Percentiles rank a stretch among this genome's conserved stretches.
Evolutionary conservation across 2,113 vertebrate genomes (phyloP).

Genomic region (Oreochromis spilurus): DNA sequence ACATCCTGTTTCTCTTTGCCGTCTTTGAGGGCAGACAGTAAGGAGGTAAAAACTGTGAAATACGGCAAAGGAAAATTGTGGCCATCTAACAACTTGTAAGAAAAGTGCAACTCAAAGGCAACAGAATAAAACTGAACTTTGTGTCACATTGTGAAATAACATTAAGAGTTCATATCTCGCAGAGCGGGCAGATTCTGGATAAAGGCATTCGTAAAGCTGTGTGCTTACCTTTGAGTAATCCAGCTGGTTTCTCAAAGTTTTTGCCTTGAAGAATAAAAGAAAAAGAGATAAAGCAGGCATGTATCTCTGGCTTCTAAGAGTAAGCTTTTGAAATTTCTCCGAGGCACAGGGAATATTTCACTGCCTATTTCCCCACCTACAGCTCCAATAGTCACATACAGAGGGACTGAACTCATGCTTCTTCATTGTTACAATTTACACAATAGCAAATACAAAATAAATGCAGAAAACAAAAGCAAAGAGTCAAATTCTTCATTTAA

Average conservation of each 20-base stretch:
- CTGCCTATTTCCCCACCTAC: background rate
- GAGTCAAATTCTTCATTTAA: background rate
- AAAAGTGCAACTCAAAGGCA: background rate
- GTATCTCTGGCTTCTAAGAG: background rate
- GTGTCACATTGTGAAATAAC: background rate
- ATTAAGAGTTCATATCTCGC: background rate
- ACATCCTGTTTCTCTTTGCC: constrained; percentile 7
- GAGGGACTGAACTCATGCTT: background rate
- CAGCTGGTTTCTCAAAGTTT: constrained; percentile 74
- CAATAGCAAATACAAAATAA: background rate
- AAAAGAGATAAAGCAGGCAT: background rate
- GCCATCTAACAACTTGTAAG: background rate
- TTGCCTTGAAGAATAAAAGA: constrained; percentile 73
- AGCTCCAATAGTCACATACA: background rate
- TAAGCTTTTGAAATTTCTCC: background rate
- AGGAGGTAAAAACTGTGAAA: background rate
- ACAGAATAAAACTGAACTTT: background rate
- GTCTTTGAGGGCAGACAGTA: background rate
- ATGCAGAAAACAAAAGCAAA: background rate
- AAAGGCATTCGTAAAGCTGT: background rate
- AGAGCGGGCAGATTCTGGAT: background rate
- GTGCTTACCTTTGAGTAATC: constrained; percentile 85
- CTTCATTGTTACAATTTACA: background rate
- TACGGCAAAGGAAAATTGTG: background rate
- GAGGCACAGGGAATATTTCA: background rate